Evolutionary conservation across 2,888 invertebrate genomes (phyloP).

Genomic region (Orthosia cruda): DNA sequence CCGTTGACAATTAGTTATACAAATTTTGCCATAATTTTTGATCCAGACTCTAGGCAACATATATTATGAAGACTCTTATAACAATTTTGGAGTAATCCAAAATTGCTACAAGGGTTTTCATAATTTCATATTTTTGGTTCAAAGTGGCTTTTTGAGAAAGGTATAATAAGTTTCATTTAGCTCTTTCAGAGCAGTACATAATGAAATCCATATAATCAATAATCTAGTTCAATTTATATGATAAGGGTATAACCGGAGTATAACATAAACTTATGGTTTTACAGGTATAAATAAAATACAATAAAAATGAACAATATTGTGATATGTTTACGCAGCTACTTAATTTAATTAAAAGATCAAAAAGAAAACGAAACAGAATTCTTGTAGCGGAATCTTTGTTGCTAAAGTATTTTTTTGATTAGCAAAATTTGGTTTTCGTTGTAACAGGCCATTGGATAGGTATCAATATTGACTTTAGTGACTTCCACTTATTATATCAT

Average conservation of each 20-base stretch:
- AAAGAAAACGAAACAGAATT: constrained; percentile 15
- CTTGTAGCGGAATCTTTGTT: constrained; percentile 1
- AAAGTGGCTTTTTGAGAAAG: not conserved
- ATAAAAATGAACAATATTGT: constrained; percentile 26
- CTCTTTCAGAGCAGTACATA: not conserved
- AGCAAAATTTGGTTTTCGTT: constrained; percentile 36
- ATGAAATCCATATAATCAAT: constrained; percentile 16
- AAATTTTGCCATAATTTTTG: no score
- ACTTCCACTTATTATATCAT: not conserved
- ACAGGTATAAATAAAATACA: constrained; percentile 23
- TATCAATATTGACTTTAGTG: not conserved
- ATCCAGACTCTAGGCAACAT: no score
- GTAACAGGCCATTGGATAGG: not conserved
- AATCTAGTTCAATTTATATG: constrained; percentile 30
- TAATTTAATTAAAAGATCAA: constrained; percentile 47
- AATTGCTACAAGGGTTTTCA: no score
- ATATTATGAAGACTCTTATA: no score
- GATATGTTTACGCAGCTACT: constrained; percentile 27
- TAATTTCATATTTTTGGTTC: no score
- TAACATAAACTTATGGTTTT: constrained; percentile 30
- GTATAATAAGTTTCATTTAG: not conserved
- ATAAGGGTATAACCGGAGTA: constrained; percentile 22
- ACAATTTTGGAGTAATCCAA: no score
- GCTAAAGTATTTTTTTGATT: constrained; percentile 21
- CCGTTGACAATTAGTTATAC: no score